These are phyloP conservation scores for Callinectes sapidus DNA, from an alignment of 2,888 invertebrate species.

Conservation along the genomic window DNA sequence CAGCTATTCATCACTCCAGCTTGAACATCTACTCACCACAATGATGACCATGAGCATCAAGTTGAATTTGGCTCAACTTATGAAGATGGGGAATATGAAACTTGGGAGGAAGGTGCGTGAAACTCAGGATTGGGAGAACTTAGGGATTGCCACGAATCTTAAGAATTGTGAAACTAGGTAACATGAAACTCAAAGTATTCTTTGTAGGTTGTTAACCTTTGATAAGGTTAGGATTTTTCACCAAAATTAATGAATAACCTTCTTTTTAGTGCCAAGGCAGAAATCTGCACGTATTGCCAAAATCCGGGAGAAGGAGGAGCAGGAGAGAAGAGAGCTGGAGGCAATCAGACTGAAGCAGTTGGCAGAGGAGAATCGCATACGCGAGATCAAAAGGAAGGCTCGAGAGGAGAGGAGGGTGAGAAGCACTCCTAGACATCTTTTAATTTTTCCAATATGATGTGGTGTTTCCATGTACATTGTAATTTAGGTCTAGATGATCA, in stretches of 20 bases:
- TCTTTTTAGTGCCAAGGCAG: conserved; percentile 79
- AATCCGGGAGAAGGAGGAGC: conserved; percentile 90
- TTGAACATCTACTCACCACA: not conserved
- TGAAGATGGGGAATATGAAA: not conserved
- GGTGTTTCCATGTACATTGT: no score
- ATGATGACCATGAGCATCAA: not conserved
- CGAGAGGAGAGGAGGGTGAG: conserved; percentile 72
- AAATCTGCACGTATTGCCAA: conserved; percentile 91
- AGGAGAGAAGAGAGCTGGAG: conserved; percentile 84
- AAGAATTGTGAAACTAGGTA: not conserved
- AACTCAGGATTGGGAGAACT: not conserved
- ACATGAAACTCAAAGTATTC: not conserved
- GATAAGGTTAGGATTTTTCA: not conserved
- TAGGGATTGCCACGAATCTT: not conserved
- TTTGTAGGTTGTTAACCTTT: not conserved
- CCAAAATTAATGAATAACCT: not conserved
- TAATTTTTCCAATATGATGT: no score
- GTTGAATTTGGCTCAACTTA: not conserved
- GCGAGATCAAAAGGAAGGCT: conserved; percentile 73
- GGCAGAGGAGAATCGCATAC: conserved; percentile 79
- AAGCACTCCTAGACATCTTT: no score
- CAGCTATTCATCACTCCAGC: not conserved
- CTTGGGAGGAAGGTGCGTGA: conserved; percentile 1
- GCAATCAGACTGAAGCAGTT: conserved; percentile 84
- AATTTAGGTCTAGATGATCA: no score